Evolutionary conservation across 1,140 invertebrate genomes (phyloP).

Genomic region (Zophobas atratus): DNA sequence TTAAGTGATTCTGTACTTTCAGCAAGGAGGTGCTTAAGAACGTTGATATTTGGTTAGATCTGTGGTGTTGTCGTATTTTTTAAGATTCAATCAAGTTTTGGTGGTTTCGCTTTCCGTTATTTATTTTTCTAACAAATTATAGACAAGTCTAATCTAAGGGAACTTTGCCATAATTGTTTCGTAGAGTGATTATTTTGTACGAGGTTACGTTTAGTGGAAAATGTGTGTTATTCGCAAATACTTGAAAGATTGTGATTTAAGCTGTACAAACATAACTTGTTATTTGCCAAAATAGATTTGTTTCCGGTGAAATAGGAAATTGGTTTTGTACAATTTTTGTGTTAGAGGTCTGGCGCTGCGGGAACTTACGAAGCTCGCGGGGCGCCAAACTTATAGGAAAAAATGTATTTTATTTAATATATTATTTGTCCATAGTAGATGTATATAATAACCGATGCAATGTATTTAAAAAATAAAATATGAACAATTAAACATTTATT

Average conservation of each 20-base stretch:
- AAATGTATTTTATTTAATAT: constrained; percentile 52
- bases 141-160: background rate
- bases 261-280: constrained; percentile 50
- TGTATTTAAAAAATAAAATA: constrained; percentile 45
- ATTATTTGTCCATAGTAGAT: constrained; percentile 54
- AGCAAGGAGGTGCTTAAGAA: background rate
- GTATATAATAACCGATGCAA: constrained; percentile 52
- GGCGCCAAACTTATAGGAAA: background rate
- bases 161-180: constrained; percentile 12
- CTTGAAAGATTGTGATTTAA: constrained; percentile 46
- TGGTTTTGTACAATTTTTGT: constrained; percentile 51
- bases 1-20: constrained; percentile 4
- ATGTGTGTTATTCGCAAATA: constrained; percentile 9
- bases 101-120: constrained; percentile 10
- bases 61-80: background rate
- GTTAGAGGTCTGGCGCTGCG: constrained; percentile 8
- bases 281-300: constrained; percentile 38
- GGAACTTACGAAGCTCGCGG: background rate
- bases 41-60: constrained; percentile 10
- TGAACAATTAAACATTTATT: constrained; percentile 26
- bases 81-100: constrained; percentile 3
- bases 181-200: background rate
- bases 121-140: constrained; percentile 13
- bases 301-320: constrained; percentile 23
- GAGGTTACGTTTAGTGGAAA: constrained; percentile 5